Conservation (phyloP, 1,140 invertebrate genomes). For the Lasioglossum albipes region DNA sequence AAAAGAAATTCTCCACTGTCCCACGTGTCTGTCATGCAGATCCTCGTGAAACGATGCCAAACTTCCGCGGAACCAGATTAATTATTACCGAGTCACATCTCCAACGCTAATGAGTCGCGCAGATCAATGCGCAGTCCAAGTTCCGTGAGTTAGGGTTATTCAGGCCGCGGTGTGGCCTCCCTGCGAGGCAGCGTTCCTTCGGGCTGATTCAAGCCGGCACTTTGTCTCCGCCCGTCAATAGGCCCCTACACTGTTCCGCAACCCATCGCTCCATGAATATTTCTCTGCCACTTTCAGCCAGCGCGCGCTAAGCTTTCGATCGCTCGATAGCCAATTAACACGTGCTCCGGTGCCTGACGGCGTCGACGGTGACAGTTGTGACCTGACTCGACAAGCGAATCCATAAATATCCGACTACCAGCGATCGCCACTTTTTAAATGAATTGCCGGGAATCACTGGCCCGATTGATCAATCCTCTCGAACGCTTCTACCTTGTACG, state of each 20-base stretch:
- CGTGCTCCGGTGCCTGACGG: too few species aligned
- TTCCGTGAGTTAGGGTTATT: slow-evolving; percentile 1
- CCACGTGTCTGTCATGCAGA: too few species aligned
- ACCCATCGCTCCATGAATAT: neutral
- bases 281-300: neutral
- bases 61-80: slow-evolving; percentile 9
- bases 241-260: neutral
- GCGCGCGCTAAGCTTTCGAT: neutral
- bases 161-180: neutral
- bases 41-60: neutral
- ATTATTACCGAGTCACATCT: slow-evolving; percentile 15
- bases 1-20: too few species aligned
- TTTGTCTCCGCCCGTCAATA: slow-evolving; percentile 10
- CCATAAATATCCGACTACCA: too few species aligned
- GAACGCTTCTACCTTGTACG: too few species aligned
- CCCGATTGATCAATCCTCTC: too few species aligned
- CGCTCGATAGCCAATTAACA: slow-evolving; percentile 3
- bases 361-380: too few species aligned
- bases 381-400: too few species aligned
- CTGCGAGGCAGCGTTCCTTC: neutral
- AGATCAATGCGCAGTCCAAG: slow-evolving; percentile 2
- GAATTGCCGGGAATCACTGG: too few species aligned
- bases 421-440: too few species aligned
- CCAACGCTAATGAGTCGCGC: neutral
- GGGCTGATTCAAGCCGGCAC: slow-evolving; percentile 4